Conservation (phyloP, 2,888 invertebrate species). For the Coleophora flavipennella region DNA sequence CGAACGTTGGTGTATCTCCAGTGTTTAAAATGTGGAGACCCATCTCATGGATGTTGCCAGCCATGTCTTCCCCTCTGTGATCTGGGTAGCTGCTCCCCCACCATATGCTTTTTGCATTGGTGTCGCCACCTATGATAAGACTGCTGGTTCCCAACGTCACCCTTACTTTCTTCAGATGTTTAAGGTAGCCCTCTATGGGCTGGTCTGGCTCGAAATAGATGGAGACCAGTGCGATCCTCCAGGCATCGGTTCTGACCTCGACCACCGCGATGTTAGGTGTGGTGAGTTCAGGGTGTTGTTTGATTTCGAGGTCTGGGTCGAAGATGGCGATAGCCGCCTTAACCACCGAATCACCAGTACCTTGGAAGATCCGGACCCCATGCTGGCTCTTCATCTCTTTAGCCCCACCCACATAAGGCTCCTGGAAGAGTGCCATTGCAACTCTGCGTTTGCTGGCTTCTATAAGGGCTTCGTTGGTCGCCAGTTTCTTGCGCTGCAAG, state of each 20-base stretch:
- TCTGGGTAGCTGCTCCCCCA: slow-evolving; percentile 12
- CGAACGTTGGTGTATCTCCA: slow-evolving; percentile 19
- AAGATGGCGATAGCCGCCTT: too few species aligned
- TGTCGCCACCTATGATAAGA: slow-evolving; percentile 11
- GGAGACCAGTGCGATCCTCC: slow-evolving; percentile 11
- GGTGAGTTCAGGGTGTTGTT: too few species aligned
- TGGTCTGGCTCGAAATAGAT: slow-evolving; percentile 14
- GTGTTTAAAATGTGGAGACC: slow-evolving; percentile 18
- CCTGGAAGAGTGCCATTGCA: too few species aligned
- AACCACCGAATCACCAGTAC: too few species aligned
- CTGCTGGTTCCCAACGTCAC: neutral
- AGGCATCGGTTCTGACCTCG: slow-evolving; percentile 7
- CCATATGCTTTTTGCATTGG: slow-evolving; percentile 15
- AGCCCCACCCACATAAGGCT: too few species aligned
- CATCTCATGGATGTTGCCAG: slow-evolving; percentile 8
- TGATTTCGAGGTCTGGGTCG: too few species aligned
- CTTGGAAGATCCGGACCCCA: too few species aligned
- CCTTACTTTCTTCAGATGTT: slow-evolving; percentile 1
- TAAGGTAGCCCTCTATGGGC: slow-evolving; percentile 8
- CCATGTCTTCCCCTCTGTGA: slow-evolving; percentile 12
- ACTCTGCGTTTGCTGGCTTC: too few species aligned
- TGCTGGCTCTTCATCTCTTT: too few species aligned
- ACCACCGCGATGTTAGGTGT: slow-evolving; percentile 15
- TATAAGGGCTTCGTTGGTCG: too few species aligned
- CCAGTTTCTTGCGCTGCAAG: too few species aligned